Percentiles rank a stretch among this genome's conserved stretches.
Evolutionary conservation across 1,140 invertebrate species (phyloP).

Genomic region (Camponotus vicinus): DNA sequence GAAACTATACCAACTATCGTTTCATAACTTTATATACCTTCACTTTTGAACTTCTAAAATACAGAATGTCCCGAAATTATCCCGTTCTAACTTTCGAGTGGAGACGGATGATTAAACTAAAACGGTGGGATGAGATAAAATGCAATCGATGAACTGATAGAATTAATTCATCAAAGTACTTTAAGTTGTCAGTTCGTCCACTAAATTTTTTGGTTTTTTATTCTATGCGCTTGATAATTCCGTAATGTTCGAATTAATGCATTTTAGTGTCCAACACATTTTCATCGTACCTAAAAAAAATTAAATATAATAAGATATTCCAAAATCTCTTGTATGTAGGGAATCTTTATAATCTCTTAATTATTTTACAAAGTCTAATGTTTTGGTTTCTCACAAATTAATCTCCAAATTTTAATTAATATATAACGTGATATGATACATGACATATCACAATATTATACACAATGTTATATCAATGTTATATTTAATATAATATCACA

Average conservation of each 20-base stretch:
- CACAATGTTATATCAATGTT: background rate
- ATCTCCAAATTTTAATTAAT: constrained; percentile 5
- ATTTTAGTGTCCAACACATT: background rate
- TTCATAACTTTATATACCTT: background rate
- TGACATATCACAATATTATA: background rate
- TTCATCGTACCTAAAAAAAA: background rate
- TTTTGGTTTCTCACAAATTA: background rate
- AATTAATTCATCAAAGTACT: constrained; percentile 31
- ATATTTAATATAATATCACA: background rate
- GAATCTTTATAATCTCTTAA: background rate
- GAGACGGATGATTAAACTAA: constrained; percentile 16
- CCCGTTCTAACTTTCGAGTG: constrained; percentile 13
- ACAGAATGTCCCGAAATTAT: background rate
- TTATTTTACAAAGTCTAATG: background rate
- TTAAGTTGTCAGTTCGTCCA: constrained; percentile 14
- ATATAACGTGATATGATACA: background rate
- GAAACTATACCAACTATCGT: background rate
- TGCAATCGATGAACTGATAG: background rate
- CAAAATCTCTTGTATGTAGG: background rate
- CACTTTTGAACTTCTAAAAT: background rate
- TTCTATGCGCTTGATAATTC: background rate
- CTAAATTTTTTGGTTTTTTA: constrained; percentile 32
- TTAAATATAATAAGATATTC: background rate
- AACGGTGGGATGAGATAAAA: background rate
- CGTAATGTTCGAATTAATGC: background rate